Base-by-base conservation (phyloP, 2,113 vertebrate genomes). In the Corvus hawaiiensis region DNA sequence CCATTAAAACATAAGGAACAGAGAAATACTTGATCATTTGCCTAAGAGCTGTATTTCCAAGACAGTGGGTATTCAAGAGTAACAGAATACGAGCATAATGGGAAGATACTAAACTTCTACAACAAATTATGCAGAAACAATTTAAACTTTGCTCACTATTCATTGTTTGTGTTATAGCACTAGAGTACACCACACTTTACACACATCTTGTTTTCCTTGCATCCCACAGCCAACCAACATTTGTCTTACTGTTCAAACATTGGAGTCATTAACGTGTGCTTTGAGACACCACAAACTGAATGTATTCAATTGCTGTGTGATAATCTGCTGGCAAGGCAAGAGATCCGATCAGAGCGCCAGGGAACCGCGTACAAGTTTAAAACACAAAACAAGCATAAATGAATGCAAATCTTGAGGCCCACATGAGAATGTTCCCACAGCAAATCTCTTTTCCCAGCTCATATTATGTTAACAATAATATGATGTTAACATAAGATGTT, bases 371-470 rank as follows among this genome's bases (percentile, higher is more conserved):
- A 67, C 37, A 62, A 52, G 49, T 41, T 93, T 75, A 74, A 80
- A 83, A 73, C 56, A 56, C 80, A 86, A 44, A 91, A 27, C 56
- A 81, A 75, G 49, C n/a, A 48, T 18, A 77, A 85, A 72, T 1
- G 14, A 22, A 84, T 75, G 74, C 56, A 94, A 90, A 94, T 84
- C 93, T 58, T 58, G 49, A 79, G 66, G 75, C 64, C 30, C 68
- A 91, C 80, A 85, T 79, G 89, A 84, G 90, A 76, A 77, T 0
- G 0, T 13, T 90, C 78, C 73, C 54, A 71, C 56, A 79, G 76
- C 55, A 80, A 84, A 82, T 64, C 77, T 80, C 43, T 66, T 80
- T 66, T 62, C 84, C 77, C 87, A 49, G 35, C 35, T 84, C 22
- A 1, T 24, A 72, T 87, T 89, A 87, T 18, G 66, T 66, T 87